phyloP scores from a whole-genome alignment of 2,888 invertebrate species.

The Sturmia bella region DNA sequence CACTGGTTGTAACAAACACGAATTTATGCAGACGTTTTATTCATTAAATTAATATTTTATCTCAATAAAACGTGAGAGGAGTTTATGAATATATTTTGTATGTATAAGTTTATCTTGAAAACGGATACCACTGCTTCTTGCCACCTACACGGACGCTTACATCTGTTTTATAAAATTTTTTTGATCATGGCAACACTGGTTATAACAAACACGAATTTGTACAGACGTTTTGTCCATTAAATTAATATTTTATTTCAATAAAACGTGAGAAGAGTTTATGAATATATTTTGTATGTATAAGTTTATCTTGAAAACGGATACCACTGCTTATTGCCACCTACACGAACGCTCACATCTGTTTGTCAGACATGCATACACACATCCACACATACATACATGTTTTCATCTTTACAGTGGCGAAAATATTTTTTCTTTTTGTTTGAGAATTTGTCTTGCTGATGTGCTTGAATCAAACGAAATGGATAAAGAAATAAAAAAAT shows the following conservation, averaged over 20 bases:
- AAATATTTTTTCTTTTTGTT: conserved; percentile 2
- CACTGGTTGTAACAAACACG: too few species aligned
- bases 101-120: background rate
- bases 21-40: conserved; percentile 38
- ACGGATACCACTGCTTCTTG: background rate
- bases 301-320: background rate
- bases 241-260: conserved; percentile 69
- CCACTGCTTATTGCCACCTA: background rate
- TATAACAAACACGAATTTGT: too few species aligned
- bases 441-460: background rate
- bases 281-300: conserved; percentile 14
- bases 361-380: background rate
- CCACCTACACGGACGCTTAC: too few species aligned
- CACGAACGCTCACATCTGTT: background rate
- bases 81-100: conserved; percentile 48
- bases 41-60: conserved; percentile 69
- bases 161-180: too few species aligned
- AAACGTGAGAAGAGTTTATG: conserved; percentile 66
- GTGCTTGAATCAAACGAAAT: background rate
- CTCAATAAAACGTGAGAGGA: conserved; percentile 68
- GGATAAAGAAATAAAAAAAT: conserved; percentile 14
- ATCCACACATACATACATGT: background rate
- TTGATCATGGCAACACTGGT: too few species aligned
- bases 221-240: conserved; percentile 65
- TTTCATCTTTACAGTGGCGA: conserved; percentile 22